Conservation (phyloP, 2,113 vertebrate genomes). For the Pao palembangensis region DNA sequence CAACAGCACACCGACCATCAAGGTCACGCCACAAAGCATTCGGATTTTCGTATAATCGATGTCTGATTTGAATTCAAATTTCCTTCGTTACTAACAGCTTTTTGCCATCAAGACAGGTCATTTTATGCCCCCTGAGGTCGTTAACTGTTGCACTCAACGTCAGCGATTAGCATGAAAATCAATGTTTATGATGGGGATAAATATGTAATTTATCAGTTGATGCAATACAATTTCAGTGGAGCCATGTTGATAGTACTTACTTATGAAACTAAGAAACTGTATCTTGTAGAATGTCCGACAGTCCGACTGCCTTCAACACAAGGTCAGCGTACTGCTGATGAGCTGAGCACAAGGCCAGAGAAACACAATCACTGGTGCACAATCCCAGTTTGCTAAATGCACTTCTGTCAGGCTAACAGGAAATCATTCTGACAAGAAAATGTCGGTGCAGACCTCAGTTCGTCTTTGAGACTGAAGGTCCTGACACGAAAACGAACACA, state of each 20-base stretch:
- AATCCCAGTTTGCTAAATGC: slow-evolving; percentile 44
- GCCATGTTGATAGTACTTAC: too few relatives aligned
- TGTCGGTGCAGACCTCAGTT: slow-evolving; percentile 40
- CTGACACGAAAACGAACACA: slow-evolving; percentile 38
- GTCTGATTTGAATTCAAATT: slow-evolving; percentile 40
- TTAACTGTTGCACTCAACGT: slow-evolving; percentile 18
- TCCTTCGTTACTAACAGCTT: slow-evolving; percentile 30
- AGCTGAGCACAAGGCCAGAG: slow-evolving; percentile 42
- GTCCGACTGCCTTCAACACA: slow-evolving; percentile 51
- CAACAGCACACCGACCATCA: slow-evolving; percentile 33
- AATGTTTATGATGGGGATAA: slow-evolving; percentile 15
- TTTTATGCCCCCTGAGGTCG: slow-evolving; percentile 17
- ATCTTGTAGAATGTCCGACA: slow-evolving; percentile 10
- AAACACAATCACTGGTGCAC: slow-evolving; percentile 42
- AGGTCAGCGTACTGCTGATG: slow-evolving; percentile 60
- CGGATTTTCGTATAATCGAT: slow-evolving; percentile 30
- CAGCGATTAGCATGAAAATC: slow-evolving; percentile 24
- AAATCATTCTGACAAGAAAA: slow-evolving; percentile 44
- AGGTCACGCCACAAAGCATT: slow-evolving; percentile 42
- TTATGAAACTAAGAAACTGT: too few relatives aligned
- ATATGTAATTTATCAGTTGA: slow-evolving; percentile 19
- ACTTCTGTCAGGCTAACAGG: slow-evolving; percentile 22
- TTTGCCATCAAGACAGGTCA: slow-evolving; percentile 20
- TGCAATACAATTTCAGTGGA: background rate
- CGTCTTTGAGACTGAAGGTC: slow-evolving; percentile 41